A percentile compares a stretch with the other conserved stretches of the same genome.
Evolutionary conservation across 2,888 invertebrate genomes (phyloP).

Genomic region (Lottia scabra): DNA sequence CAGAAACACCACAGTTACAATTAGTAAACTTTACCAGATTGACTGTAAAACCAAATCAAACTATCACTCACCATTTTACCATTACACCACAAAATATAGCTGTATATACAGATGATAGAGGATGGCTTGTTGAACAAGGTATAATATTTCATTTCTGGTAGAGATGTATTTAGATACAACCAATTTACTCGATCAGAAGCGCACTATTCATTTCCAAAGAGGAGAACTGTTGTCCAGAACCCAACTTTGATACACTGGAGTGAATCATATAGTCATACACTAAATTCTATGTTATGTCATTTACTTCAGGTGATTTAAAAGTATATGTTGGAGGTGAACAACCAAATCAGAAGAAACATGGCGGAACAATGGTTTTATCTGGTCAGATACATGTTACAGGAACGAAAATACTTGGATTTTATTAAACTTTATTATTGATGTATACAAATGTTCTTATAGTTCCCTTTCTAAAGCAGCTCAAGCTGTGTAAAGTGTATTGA

Average conservation of each 20-base stretch:
- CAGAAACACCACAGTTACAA: constrained; percentile 47
- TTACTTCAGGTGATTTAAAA: not conserved
- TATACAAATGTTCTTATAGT: too few species aligned
- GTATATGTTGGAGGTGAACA: not conserved
- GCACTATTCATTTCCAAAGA: too few species aligned
- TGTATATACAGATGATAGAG: constrained; percentile 43
- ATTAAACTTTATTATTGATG: not conserved
- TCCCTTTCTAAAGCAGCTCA: too few species aligned
- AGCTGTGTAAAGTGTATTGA: too few species aligned
- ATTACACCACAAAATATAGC: constrained; percentile 47
- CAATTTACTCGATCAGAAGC: too few species aligned
- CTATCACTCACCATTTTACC: constrained; percentile 23
- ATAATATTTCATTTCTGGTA: not conserved
- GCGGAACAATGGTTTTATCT: not conserved
- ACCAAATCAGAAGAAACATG: not conserved
- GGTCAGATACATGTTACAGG: not conserved
- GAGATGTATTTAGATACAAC: too few species aligned
- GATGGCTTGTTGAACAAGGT: constrained; percentile 45
- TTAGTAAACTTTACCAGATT: constrained; percentile 47
- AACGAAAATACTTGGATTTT: not conserved
- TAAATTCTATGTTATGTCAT: too few species aligned
- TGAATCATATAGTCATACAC: too few species aligned
- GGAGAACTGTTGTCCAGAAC: too few species aligned
- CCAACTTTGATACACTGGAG: too few species aligned
- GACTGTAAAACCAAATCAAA: constrained; percentile 25